Base-by-base conservation (phyloP, 2,113 vertebrate species). In the Chauna torquata region DNA sequence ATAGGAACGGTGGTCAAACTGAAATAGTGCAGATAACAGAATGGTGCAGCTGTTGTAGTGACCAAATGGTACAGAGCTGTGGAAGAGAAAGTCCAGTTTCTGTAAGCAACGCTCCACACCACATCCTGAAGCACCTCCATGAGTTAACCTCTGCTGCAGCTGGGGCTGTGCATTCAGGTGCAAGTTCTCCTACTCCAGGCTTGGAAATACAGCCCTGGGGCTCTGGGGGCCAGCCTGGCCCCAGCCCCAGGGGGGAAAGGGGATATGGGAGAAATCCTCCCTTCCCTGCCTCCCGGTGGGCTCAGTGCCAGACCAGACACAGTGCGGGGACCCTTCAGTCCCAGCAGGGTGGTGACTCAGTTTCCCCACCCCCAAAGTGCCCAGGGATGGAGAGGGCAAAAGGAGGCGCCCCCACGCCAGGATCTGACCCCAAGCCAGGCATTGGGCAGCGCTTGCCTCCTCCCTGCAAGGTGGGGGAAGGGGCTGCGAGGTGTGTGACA, bases 391-490 rank as follows among this genome's bases (percentile, higher is more conserved):
- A 68, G 25, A 69, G 38, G 55, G 12, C 24, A 69, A 47, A 22
- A 36, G 1, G 12, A 18, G 52, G 47, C 2, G 8, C 13, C 0
- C 3, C 10, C 3, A 5, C 1, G 5, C n/a, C 0, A 3, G 38
- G 47, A 44, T 66, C 32, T 64, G 91, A 65, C 9, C 44, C 49
- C 1, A 9, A 27, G 68, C 17, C 78, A 38, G 52, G 27, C 23
- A 24, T 2, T 32, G 47, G 27, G 16, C 38, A 72, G 50, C 30
- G 36, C 38, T 57, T 57, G 50, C 17, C 16, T 40, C 36, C 70
- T 28, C 36, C 47, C 69, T 23, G 45, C 22, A 6, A 24, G 66
- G 34, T 22, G 13, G 34, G 12, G n/a, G 34, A 49, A 9, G 10
- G 34, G 34, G 66, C 66, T 69, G 50, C 12, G 7, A 38, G 27